Base-by-base conservation (phyloP, 2,797 vertebrate genomes). In the Hylomyscus alleni region DNA sequence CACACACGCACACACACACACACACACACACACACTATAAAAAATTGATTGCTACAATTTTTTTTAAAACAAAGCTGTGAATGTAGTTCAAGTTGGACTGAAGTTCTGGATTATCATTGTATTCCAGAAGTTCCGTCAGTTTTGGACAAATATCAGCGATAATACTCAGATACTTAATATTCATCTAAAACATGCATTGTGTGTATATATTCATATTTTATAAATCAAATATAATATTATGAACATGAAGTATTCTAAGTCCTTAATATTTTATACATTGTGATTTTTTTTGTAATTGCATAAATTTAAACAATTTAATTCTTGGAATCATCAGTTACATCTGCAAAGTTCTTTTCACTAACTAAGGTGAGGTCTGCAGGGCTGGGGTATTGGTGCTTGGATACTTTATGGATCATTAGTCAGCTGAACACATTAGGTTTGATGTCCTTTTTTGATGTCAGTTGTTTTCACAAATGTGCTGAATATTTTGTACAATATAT, bases 401-500 rank as follows among this genome's bases (percentile, higher is more conserved):
- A 20, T 29, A 75, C 54, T 88, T 76, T 60, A 76, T 76, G 54
- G 17, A 31, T 89, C 37, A 34, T 89, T 76, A 76, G 44, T 76
- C 69, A 89, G 26, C 40, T 6, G 34, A 89, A 12, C 37, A 76
- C 17, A 22, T 44, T 76, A 89, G 75, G 82, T 90, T 93, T 87
- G 78, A 91, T 90, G 96, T 4, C 9, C 6, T 50, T 95, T 92
- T 87, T 90, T 85, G 7, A 75, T 95, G 31, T 95, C 52, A 67
- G 12, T 73, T 93, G 58, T 91, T 93, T 58, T 62, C 31, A 89
- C 89, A 94, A 87, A 84, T 87, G 56, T 97, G 69, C n/a, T 92
- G 58, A 95, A 90, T 97, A 73, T 93, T 37, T 95, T 91, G 93
- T 86, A 95, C 34, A 72, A 83, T 85, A 54, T 86, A 88, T 75